Evolutionary conservation across 1,140 invertebrate genomes (phyloP), one percentile per base, ranked within the genome.

Genomic region (Neoseiulus cucumeris): DNA sequence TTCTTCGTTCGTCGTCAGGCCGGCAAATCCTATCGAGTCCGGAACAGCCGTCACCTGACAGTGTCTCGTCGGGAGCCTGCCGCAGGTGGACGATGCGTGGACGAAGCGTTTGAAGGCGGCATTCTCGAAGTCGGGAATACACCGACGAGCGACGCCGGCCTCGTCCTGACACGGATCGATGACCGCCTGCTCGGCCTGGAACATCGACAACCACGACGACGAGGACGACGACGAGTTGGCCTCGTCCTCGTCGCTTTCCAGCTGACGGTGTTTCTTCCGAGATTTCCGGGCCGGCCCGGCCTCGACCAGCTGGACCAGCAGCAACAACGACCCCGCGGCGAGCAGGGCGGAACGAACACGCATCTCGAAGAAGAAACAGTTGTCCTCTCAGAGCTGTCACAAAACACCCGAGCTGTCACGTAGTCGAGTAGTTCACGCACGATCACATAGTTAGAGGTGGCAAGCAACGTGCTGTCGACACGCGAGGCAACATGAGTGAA

Each of bases 121-220:
- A 70, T 82, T 82, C 41, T 80, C 79, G 69, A 82, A 82, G 68
- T 82, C 80, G 2, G 80, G 79, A 45, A 78, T 75, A 69, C 76
- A 78, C 42, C 76, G 67, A 17, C 75, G 69, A 7, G 76, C 72
- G 45, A 74, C 68, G 6, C 75, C 74, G 44, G 64, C 51, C 29
- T 90, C 87, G 73, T 92, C 89, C 75, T 90, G 91, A 76, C 91
- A 96, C 12, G 86, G 89, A 73, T 94, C 91, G 1, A 66, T 25
- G 2, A 25, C 25, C 25, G 51, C 51, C 9, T 59, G 51, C 22
- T 59, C 51, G 51, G 51, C 51, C 22, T 59, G 51, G 22, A 59
- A 59, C 33, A 59, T 25, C 33, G 51, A 59, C 33, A 59, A 29
- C 51, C 51, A 59, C 51, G 51, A 59, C 25, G 20, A 7, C 28